These are phyloP conservation scores for Cathartes aura DNA, from an alignment of 2,113 vertebrate species.

Conservation along the genomic window DNA sequence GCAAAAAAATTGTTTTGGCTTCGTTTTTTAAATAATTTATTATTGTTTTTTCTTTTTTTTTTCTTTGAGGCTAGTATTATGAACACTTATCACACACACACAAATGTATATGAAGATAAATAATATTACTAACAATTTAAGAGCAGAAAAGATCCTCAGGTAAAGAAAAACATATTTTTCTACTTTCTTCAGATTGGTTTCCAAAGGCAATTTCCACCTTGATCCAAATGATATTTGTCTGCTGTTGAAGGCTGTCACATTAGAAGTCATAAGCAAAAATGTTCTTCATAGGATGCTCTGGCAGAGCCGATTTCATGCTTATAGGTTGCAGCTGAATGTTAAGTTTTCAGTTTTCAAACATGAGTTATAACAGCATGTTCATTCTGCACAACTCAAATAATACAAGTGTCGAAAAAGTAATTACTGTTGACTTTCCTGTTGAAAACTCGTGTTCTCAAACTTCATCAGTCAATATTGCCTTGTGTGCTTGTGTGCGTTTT, in stretches of 20 bases:
- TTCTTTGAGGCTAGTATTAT: not conserved
- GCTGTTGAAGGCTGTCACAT: not conserved
- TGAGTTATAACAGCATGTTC: constrained; percentile 30
- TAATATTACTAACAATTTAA: not conserved
- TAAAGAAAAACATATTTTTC: not conserved
- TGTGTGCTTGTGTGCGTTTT: not conserved
- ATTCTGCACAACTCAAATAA: constrained; percentile 65
- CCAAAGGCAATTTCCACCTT: not conserved
- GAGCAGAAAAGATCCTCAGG: not conserved
- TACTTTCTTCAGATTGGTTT: not conserved
- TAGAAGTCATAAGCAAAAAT: not conserved
- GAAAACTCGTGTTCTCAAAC: constrained; percentile 47
- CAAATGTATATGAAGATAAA: not conserved
- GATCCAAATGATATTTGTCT: not conserved
- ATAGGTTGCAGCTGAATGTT: not conserved
- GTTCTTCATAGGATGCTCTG: not conserved
- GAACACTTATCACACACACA: not conserved
- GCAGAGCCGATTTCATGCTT: not conserved
- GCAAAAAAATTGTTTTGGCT: not conserved
- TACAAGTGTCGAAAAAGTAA: constrained; percentile 28
- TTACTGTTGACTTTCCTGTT: constrained; percentile 57
- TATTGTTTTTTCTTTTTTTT: not conserved
- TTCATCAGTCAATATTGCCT: not conserved
- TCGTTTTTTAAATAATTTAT: not conserved
- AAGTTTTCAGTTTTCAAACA: constrained; percentile 42